Evolutionary conservation across 2,113 vertebrate genomes (phyloP).

Genomic region (Antennarius striatus): DNA sequence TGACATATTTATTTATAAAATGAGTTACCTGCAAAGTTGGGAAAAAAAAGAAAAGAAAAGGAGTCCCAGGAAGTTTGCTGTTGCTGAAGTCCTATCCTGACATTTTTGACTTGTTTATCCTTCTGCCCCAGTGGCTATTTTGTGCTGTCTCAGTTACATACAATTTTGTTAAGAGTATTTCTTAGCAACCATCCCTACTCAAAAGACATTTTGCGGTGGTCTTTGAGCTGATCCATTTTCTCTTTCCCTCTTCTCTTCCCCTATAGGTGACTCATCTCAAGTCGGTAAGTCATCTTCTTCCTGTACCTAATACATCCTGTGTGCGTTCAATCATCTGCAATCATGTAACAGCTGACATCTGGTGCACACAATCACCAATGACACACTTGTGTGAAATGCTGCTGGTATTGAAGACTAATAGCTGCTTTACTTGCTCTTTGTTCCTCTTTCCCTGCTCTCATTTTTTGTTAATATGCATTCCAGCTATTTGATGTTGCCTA

Average conservation of each 20-base stretch:
- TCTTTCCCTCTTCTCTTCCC: conserved; percentile 15
- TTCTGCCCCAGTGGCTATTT: conserved; percentile 18
- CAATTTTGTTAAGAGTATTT: conserved; percentile 17
- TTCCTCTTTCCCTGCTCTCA: too few relatives aligned
- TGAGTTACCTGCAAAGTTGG: conserved; percentile 15
- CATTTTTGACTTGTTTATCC: conserved; percentile 16
- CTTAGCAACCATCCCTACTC: conserved; percentile 7
- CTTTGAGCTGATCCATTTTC: conserved; percentile 44
- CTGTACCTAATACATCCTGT: background rate
- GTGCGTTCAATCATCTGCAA: background rate
- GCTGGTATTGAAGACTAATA: too few relatives aligned
- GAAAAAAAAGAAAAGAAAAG: background rate
- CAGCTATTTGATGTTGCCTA: conserved; percentile 25
- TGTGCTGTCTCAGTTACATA: conserved; percentile 26
- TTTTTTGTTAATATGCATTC: too few relatives aligned
- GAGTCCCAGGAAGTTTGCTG: conserved; percentile 27
- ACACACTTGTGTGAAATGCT: too few relatives aligned
- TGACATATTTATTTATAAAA: background rate
- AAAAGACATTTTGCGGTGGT: conserved; percentile 17
- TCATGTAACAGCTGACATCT: too few relatives aligned
- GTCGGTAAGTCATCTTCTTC: conserved; percentile 69
- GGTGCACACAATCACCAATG: too few relatives aligned
- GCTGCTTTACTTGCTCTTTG: too few relatives aligned
- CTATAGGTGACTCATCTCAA: conserved; percentile 78
- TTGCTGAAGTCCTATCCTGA: conserved; percentile 24